Evolutionary conservation across 2,113 vertebrate genomes (phyloP).

Genomic region (Nicator chloris): DNA sequence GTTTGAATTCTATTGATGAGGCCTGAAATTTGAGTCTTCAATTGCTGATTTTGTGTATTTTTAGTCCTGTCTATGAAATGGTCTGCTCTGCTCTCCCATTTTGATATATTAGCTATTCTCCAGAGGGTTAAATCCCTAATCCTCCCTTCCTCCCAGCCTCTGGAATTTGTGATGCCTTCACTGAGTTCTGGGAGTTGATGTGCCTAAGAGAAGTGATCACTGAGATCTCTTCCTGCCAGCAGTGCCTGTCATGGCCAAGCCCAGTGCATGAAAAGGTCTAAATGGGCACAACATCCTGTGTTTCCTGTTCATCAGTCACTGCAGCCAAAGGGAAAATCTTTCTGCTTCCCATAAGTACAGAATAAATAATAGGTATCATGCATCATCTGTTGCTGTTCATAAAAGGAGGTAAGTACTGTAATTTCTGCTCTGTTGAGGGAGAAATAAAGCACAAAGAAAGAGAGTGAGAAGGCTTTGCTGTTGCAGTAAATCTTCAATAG

Average conservation of each 20-base stretch:
- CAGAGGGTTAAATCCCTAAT: neutral
- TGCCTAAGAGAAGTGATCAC: neutral
- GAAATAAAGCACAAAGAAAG: slow-evolving; percentile 21
- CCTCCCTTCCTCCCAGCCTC: neutral
- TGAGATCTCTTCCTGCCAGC: neutral
- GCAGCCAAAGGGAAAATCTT: neutral
- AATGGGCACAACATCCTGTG: neutral
- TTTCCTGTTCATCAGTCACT: neutral
- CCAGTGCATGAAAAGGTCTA: neutral
- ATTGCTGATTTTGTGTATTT: neutral
- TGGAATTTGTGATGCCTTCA: neutral
- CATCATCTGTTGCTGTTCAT: slow-evolving; percentile 18
- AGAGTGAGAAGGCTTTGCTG: neutral
- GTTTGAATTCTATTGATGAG: neutral
- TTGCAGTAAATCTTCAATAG: neutral
- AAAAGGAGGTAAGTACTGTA: neutral
- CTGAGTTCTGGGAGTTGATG: neutral
- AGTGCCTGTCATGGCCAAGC: neutral
- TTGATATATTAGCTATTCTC: neutral
- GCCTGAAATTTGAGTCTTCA: neutral
- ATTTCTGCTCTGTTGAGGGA: slow-evolving; percentile 36
- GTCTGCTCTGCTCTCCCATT: neutral
- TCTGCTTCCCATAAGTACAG: neutral
- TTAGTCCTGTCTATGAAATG: neutral
- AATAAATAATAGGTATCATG: neutral